Evolutionary conservation across 2,113 vertebrate species (phyloP).

Genomic region (Pomatostomus ruficeps): DNA sequence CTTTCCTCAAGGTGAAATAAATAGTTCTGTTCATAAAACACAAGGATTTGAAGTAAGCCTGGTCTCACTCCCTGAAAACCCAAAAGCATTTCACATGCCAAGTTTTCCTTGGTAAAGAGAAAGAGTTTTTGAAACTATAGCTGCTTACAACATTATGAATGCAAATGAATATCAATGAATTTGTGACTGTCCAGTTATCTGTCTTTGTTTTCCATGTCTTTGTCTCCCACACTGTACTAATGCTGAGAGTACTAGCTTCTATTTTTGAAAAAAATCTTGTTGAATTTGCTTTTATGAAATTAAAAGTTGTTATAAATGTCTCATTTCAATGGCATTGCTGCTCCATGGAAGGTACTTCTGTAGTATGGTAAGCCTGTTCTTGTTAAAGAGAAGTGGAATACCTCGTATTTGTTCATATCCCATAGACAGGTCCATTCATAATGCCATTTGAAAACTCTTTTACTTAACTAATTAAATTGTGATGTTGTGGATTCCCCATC

Average conservation of each 20-base stretch:
- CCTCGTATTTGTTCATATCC: neutral
- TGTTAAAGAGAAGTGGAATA: neutral
- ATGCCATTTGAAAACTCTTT: neutral
- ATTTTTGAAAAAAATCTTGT: neutral
- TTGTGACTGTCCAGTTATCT: neutral
- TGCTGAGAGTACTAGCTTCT: neutral
- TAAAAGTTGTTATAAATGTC: neutral
- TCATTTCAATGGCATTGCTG: neutral
- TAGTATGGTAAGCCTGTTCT: neutral
- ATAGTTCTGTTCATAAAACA: neutral
- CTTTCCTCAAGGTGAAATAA: neutral
- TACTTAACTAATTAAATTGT: neutral
- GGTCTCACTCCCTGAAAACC: neutral
- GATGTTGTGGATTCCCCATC: neutral
- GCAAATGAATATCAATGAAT: neutral
- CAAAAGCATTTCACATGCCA: neutral
- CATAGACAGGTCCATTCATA: neutral
- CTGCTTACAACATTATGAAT: neutral
- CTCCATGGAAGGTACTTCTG: neutral
- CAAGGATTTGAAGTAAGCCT: neutral
- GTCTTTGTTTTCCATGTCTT: neutral
- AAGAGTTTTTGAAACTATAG: neutral
- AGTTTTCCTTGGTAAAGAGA: neutral
- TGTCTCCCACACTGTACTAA: neutral
- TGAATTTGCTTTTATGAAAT: neutral